phyloP scores from a whole-genome alignment of 1,140 invertebrate species.

The Cherax quadricarinatus region DNA sequence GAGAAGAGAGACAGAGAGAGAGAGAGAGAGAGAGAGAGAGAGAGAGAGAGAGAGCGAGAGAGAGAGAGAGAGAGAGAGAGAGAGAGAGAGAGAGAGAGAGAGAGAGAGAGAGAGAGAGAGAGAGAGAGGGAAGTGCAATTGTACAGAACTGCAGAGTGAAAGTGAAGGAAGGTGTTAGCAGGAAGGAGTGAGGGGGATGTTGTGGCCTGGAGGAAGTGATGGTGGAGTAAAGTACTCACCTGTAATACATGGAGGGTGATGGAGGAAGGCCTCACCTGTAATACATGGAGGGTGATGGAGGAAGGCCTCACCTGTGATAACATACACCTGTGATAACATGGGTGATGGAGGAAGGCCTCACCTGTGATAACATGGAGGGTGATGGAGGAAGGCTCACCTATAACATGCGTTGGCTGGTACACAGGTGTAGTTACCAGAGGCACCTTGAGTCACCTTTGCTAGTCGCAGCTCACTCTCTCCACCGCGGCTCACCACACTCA shows the following conservation, averaged over 20 bases:
- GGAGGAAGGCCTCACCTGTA: slow-evolving; percentile 44
- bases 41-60: too few species aligned
- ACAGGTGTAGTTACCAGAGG: slow-evolving; percentile 56
- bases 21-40: too few species aligned
- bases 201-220: not conserved
- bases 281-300: slow-evolving; percentile 50
- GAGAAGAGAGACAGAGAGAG: too few species aligned
- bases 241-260: slow-evolving; percentile 54
- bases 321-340: slow-evolving; percentile 48
- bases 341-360: not conserved
- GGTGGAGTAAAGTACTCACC: slow-evolving; percentile 12
- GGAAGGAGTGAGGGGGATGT: not conserved
- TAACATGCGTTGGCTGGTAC: slow-evolving; percentile 50
- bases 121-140: too few species aligned
- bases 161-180: not conserved
- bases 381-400: slow-evolving; percentile 46
- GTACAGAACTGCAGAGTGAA: not conserved
- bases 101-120: too few species aligned
- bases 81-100: too few species aligned
- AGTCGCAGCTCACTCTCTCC: slow-evolving; percentile 56
- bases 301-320: slow-evolving; percentile 9
- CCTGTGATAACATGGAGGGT: slow-evolving; percentile 59
- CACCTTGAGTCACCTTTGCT: not conserved
- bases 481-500: slow-evolving; percentile 42
- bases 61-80: too few species aligned